Conservation (phyloP, 30 jellyfish, hydroid and myxozoan species). For the Aurelia aurita region DNA sequence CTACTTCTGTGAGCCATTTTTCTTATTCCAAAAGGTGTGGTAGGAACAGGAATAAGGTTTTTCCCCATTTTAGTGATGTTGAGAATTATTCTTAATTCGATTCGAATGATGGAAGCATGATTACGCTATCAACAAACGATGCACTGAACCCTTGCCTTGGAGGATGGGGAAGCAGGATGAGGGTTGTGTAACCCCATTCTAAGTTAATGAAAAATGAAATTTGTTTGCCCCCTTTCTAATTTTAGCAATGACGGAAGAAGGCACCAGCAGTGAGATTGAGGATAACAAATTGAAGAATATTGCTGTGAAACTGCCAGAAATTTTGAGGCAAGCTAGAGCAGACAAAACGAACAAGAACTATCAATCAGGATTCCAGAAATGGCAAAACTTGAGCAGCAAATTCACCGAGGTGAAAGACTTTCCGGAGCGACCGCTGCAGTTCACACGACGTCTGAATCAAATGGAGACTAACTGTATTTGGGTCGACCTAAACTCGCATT, state of each 20-base stretch:
- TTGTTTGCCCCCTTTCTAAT: not conserved
- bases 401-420: not conserved
- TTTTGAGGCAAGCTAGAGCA: constrained; percentile 21
- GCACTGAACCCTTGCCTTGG: not conserved
- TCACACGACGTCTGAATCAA: too few relatives aligned
- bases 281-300: not conserved
- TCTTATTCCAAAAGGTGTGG: not conserved
- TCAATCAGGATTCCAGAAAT: not conserved
- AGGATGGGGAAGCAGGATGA: not conserved
- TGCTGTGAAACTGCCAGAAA: not conserved
- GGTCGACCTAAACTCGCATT: too few relatives aligned
- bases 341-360: constrained; percentile 8
- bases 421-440: too few relatives aligned
- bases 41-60: not conserved
- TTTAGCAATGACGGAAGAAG: not conserved
- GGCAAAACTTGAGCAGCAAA: not conserved
- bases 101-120: too few relatives aligned
- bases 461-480: too few relatives aligned
- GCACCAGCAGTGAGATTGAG: not conserved
- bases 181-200: not conserved
- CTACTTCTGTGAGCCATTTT: too few relatives aligned
- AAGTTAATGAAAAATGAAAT: not conserved
- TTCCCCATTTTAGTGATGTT: not conserved
- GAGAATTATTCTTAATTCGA: not conserved
- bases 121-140: not conserved